A percentile compares a stretch with the other conserved stretches of the same genome.
These are phyloP conservation scores for Dipodomys stephensi DNA, from an alignment of 2,113 vertebrate species.

Conservation along the genomic window DNA sequence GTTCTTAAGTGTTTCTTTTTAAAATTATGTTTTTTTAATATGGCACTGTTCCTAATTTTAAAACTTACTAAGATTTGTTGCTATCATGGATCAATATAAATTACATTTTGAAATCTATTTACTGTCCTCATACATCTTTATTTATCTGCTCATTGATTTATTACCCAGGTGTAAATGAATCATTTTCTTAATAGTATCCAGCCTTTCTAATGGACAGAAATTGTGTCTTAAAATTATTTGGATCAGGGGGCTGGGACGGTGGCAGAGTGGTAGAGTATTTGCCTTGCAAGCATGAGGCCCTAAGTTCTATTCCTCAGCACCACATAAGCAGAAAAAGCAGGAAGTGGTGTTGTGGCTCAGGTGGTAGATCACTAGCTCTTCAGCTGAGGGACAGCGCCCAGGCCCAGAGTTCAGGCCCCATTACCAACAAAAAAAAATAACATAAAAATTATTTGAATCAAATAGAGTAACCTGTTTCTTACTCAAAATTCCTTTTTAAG, in stretches of 20 bases:
- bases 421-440: too few species aligned
- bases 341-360: too few species aligned
- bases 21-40: constrained; percentile 23
- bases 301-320: too few species aligned
- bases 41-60: not conserved
- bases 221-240: too few species aligned
- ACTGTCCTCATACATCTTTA: not conserved
- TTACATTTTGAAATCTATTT: constrained; percentile 38
- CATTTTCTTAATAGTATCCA: constrained; percentile 28
- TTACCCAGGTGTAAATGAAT: constrained; percentile 13
- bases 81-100: not conserved
- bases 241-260: too few species aligned
- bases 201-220: not conserved
- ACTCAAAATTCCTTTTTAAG: constrained; percentile 12
- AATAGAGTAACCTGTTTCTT: not conserved
- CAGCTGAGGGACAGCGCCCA: too few species aligned
- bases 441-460: not conserved
- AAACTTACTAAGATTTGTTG: constrained; percentile 2
- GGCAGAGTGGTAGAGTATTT: too few species aligned
- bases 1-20: constrained; percentile 43
- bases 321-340: too few species aligned
- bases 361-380: too few species aligned
- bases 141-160: constrained; percentile 19
- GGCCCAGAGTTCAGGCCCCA: too few species aligned
- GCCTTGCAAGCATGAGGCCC: too few species aligned